Base-by-base conservation (phyloP, 2,888 invertebrate genomes). In the Steinernema scapterisci region DNA sequence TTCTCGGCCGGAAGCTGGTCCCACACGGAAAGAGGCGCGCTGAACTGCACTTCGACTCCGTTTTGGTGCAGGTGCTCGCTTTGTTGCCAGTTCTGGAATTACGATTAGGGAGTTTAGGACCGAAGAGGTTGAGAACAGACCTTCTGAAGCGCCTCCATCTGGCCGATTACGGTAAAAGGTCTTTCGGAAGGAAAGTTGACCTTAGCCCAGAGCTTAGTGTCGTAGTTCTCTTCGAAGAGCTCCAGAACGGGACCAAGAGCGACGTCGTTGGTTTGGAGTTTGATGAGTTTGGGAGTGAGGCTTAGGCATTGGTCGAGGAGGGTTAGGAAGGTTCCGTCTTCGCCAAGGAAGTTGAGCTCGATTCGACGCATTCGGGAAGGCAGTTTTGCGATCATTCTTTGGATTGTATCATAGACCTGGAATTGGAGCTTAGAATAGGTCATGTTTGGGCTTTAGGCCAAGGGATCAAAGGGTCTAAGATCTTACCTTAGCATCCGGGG, bases 11-110 rank as follows among this genome's bases (percentile, higher is more conserved):
- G 63, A 31, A 63, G 63, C 6, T 27, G 27, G 27, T 63, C 63
- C 63, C 63, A 63, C 9, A 31, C 25, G 63, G 63, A 63, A 13
- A 31, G 27, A 21, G 63, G 63, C 2, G 63, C 63, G 63, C 63
- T 63, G 63, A 63, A 63, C 19, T 63, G 63, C 16, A 63, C 16
- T 31, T 63, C 63, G 16, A 63, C 31, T 5, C 63, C 63, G 63
- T 63, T 63, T 31, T 63, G 63, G 19, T 63, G 63, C 13, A 63
- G 16, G 16, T 25, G 27, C 6, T 63, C 7, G 63, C 63, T 63
- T 2, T 63, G 11, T 63, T 63, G 63, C 63, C 63, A 63, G 27
- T 63, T 63, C 63, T 63, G 16, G 5, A 63, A 5, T 16, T 1
- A 31, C 16, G 5, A 5, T n/a, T 48, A 7, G 6, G 16, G 5